Base-by-base conservation (phyloP, 2,888 invertebrate species). In the Scaptomyza caliginosa region DNA sequence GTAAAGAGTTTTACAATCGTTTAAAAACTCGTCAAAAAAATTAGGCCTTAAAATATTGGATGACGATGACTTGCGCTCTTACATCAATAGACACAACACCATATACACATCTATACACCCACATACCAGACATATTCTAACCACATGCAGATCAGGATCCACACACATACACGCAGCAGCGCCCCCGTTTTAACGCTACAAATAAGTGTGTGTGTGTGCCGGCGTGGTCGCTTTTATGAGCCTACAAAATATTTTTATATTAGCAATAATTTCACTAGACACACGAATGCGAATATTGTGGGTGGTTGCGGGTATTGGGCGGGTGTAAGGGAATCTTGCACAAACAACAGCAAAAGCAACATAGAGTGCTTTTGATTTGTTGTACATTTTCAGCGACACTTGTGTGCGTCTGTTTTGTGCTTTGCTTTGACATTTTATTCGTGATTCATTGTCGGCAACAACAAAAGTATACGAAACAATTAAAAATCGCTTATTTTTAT, bases 1-100 rank as follows among this genome's bases (percentile, higher is more conserved):
- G 21, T 32, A 46, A 85, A 79, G 85, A 88, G 82, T 89, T 90
- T 89, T 90, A 90, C 90, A 88, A 90, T 87, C 90, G 90, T 90
- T 90, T 90, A 90, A 90, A 90, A 90, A 89, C 89, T 86, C 90
- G 89, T 90, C 89, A 90, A 90, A 90, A 32, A 88, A 88, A 85
- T 84, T 79, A 88, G 88, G 85, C 86, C 85, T 90, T 88, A 89
- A 89, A 90, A 84, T 89, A 89, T 88, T 80, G 84, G 77, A 67
- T 70, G 67, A 72, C 74, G 77, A 67, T 70, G 67, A 72, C 74
- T 77, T 76, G 67, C 63, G 70, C 77, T 82, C 56, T 40, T 71
- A 58, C 76, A 74, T 67, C 74, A 70, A 72, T 84, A 81, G 80
- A 65, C 66, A 65, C 76, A 74, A 65, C 74, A 70, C 70, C 81